Conservation (phyloP, 2,888 invertebrate species). For the Ecliptopera silaceata region DNA sequence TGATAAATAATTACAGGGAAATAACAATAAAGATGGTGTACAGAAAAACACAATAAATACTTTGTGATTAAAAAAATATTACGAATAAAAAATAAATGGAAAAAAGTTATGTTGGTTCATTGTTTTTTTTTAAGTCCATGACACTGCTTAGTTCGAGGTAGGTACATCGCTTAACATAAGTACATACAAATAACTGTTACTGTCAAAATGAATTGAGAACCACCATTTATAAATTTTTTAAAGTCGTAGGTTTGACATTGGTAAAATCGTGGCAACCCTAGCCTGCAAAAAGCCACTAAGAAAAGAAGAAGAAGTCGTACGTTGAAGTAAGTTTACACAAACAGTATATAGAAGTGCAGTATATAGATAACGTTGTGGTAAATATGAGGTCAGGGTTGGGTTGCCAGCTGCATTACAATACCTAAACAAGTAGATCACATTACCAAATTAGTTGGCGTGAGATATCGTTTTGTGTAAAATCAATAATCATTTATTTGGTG, state of each 20-base stretch:
- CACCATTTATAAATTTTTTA: no score
- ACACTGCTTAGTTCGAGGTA: no score
- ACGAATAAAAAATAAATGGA: neutral
- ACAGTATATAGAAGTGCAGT: slow-evolving; percentile 29
- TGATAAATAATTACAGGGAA: slow-evolving; percentile 22
- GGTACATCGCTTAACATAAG: no score
- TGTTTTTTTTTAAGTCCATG: no score
- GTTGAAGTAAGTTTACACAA: no score
- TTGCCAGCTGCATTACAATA: slow-evolving; percentile 33
- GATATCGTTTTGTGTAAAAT: neutral
- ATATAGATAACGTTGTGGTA: slow-evolving; percentile 39
- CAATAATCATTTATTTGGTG: neutral
- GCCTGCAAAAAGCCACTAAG: no score
- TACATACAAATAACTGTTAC: no score
- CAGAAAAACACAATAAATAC: neutral
- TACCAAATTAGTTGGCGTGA: slow-evolving; percentile 9
- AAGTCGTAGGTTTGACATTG: no score
- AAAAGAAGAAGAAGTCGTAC: no score
- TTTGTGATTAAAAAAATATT: neutral
- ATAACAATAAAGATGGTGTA: slow-evolving; percentile 2
- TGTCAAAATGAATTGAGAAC: no score
- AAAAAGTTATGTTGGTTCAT: no score
- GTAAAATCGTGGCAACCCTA: no score
- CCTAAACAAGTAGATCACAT: slow-evolving; percentile 10
- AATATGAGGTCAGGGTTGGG: slow-evolving; percentile 41